phyloP scores from a whole-genome alignment of 2,888 invertebrate genomes.

The Frankliniella fusca region DNA sequence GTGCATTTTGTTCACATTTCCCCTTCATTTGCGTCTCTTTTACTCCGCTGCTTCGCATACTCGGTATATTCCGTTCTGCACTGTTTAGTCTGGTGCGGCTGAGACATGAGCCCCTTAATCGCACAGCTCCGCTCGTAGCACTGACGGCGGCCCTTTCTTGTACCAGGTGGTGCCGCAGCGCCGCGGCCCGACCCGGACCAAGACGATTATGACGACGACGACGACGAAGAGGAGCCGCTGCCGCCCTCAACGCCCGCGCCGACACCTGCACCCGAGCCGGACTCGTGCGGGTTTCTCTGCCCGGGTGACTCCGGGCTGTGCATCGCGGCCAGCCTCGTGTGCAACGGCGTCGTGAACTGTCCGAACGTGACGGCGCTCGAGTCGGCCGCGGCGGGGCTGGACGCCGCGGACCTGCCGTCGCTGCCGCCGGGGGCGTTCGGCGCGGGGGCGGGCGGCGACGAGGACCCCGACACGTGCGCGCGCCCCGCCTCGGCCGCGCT shows the following conservation, averaged over 20 bases:
- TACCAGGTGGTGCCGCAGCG: not conserved
- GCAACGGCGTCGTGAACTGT: conserved; percentile 84
- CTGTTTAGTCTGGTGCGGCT: not conserved
- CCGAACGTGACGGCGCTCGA: conserved; percentile 48
- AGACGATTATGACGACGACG: conserved; percentile 45
- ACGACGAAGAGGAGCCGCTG: conserved; percentile 37
- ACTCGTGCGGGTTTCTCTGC: conserved; percentile 80
- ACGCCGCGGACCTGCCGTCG: not conserved
- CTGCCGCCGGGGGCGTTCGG: conserved; percentile 45
- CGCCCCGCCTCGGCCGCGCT: not conserved
- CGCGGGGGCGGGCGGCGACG: conserved; percentile 58
- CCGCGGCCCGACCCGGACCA: not conserved
- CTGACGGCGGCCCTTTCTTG: not conserved
- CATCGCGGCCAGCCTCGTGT: conserved; percentile 76
- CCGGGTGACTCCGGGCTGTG: conserved; percentile 77
- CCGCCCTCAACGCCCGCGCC: conserved; percentile 37
- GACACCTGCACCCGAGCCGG: conserved; percentile 45
- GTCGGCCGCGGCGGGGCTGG: not conserved
- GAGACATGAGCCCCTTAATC: not conserved
- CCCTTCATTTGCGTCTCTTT: not conserved
- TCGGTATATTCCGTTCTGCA: not conserved
- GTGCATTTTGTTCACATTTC: too few relatives aligned
- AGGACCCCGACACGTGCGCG: conserved; percentile 68
- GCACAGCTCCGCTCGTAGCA: not conserved
- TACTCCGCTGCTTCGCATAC: not conserved